Evolutionary conservation across 2,888 invertebrate genomes (phyloP), one percentile per base, ranked within the genome.

Genomic region (Agrotis exclamationis): DNA sequence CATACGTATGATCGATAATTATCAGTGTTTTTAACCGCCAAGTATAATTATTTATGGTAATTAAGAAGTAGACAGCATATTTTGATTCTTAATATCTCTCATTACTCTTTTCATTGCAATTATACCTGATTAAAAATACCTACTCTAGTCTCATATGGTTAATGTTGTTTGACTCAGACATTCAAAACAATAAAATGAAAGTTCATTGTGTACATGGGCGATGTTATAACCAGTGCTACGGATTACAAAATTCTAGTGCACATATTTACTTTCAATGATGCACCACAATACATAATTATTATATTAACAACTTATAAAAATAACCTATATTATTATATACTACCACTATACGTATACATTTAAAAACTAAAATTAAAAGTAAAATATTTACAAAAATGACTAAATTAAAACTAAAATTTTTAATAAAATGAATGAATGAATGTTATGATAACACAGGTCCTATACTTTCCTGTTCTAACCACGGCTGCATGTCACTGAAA

Each of bases 401-500:
- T n/a, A n/a, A n/a, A n/a, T n/a, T n/a, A n/a, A n/a, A n/a, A n/a
- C n/a, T n/a, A n/a, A n/a, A n/a, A n/a, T n/a, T n/a, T n/a, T n/a
- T n/a, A n/a, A n/a, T n/a, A n/a, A n/a, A n/a, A n/a, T n/a, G n/a
- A n/a, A n/a, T n/a, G 2, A 56, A n/a, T 50, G n/a, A 11, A 28
- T 56, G 18, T n/a, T 16, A 45, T 44, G 22, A 1, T 5, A 63
- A 62, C 48, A 47, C 57, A 47, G 50, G 82, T 70, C 72, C 82
- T 86, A 82, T 7, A 57, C 18, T 85, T 80, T 64, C 53, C 63
- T 90, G 87, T 90, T 85, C 87, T 47, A 54, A 58, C 69, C 56
- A 65, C 71, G 77, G 87, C 85, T 80, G 87, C 88, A 89, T 89
- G 89, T 91, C 90, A 91, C 77, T 83, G 77, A 74, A 88, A 88